phyloP scores from a whole-genome alignment of 2,113 vertebrate genomes.

The Crocuta crocuta region DNA sequence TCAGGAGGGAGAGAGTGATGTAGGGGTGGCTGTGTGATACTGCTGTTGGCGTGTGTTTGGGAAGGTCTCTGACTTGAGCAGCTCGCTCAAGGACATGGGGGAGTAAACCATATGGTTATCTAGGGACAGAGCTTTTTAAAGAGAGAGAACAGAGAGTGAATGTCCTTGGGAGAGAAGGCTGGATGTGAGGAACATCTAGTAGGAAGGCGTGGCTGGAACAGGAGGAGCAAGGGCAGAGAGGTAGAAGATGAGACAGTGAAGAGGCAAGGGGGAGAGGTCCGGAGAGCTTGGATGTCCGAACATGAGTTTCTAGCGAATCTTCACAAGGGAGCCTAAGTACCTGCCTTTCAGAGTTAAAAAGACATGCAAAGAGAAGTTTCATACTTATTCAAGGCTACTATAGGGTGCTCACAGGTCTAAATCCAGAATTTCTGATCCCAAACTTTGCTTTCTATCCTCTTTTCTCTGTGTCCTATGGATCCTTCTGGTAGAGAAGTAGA shows the following conservation, averaged over 20 bases:
- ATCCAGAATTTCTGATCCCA: not conserved
- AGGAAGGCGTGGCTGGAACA: not conserved
- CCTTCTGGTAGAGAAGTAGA: not conserved
- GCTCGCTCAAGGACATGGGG: not conserved
- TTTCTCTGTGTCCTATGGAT: not conserved
- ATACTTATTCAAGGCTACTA: not conserved
- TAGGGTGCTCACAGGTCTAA: not conserved
- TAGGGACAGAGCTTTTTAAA: not conserved
- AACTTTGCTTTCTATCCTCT: not conserved
- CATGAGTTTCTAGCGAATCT: not conserved
- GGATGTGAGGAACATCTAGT: not conserved
- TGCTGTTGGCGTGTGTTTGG: not conserved
- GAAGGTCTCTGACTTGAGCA: not conserved
- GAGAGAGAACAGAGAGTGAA: not conserved
- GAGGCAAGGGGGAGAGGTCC: not conserved
- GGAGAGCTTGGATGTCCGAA: not conserved
- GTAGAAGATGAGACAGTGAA: not conserved
- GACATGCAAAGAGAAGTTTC: not conserved
- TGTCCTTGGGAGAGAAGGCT: not conserved
- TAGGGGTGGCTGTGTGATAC: not conserved
- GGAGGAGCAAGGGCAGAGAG: not conserved
- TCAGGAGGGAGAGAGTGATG: no score
- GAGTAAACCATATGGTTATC: not conserved
- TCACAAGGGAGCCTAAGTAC: not conserved
- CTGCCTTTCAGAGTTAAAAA: not conserved